Evolutionary conservation across 1,140 invertebrate genomes (phyloP).

Genomic region (Tribolium castaneum): DNA sequence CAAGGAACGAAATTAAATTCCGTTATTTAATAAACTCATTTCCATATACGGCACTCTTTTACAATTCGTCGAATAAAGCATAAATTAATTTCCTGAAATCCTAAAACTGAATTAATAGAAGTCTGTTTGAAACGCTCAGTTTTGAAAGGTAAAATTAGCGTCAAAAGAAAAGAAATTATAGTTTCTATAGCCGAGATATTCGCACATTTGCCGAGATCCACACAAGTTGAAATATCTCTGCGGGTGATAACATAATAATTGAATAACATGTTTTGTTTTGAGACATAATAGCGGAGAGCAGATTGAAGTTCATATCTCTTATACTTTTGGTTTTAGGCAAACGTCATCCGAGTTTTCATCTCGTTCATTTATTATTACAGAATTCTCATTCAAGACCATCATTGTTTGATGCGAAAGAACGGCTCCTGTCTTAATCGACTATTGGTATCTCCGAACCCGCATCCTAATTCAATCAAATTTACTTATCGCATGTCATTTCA

Average conservation of each 20-base stretch:
- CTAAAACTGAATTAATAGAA: slow-evolving; percentile 10
- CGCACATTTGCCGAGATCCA: neutral
- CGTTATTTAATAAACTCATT: slow-evolving; percentile 38
- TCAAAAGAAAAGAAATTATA: neutral
- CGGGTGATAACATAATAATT: neutral
- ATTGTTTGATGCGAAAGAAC: neutral
- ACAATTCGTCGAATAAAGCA: slow-evolving; percentile 32
- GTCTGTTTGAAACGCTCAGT: neutral
- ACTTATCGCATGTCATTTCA: neutral
- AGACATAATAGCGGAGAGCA: slow-evolving; percentile 1
- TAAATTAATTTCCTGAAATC: slow-evolving; percentile 30
- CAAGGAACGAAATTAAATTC: slow-evolving; percentile 28
- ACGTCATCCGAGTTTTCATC: neutral
- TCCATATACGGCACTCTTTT: slow-evolving; percentile 18
- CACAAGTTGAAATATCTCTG: neutral
- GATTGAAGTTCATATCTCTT: slow-evolving; percentile 17
- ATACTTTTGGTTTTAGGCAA: neutral
- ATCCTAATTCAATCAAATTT: neutral
- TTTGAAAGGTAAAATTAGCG: neutral
- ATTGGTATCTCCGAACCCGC: slow-evolving; percentile 21
- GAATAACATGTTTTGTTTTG: slow-evolving; percentile 4
- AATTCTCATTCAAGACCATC: neutral
- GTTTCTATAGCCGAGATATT: neutral
- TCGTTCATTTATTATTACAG: neutral
- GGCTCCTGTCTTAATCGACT: slow-evolving; percentile 12